Evolutionary conservation across 2,113 vertebrate genomes (phyloP).

Genomic region (Anarrhichthys ocellatus): DNA sequence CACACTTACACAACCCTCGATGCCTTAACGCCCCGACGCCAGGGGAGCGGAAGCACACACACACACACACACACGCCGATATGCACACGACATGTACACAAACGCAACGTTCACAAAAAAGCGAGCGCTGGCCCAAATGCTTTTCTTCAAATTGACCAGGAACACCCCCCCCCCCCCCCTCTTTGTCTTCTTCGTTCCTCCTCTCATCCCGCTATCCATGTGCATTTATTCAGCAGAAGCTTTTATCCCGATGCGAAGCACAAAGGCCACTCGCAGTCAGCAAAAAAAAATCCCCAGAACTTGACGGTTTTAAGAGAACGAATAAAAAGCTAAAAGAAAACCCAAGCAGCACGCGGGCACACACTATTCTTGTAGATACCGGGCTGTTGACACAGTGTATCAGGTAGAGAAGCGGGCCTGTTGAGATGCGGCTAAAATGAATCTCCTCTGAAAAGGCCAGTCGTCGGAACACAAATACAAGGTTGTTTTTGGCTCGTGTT

Average conservation of each 20-base stretch:
- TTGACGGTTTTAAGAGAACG: slow-evolving; percentile 15
- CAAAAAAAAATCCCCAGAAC: slow-evolving; percentile 49
- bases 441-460: slow-evolving; percentile 73
- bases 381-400: slow-evolving; percentile 21
- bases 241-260: slow-evolving; percentile 63
- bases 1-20: slow-evolving; percentile 72
- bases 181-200: slow-evolving; percentile 37
- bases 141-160: slow-evolving; percentile 37
- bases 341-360: slow-evolving; percentile 6
- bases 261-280: slow-evolving; percentile 62
- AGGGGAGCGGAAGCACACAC: slow-evolving; percentile 30
- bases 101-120: slow-evolving; percentile 55
- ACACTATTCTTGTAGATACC: slow-evolving; percentile 55
- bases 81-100: slow-evolving; percentile 44
- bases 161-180: slow-evolving; percentile 8
- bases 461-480: slow-evolving; percentile 70
- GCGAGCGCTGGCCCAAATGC: slow-evolving; percentile 56
- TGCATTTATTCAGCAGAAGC: slow-evolving; percentile 61
- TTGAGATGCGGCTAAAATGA: slow-evolving; percentile 64
- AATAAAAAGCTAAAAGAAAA: background rate
- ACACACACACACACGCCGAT: slow-evolving; percentile 13
- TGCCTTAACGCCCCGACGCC: slow-evolving; percentile 53
- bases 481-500: slow-evolving; percentile 70
- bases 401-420: slow-evolving; percentile 61
- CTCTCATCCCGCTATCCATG: slow-evolving; percentile 42